Evolutionary conservation across 1,140 invertebrate species (phyloP), one percentile per base, ranked within the genome.

Genomic region (Heliconius hewitsoni): DNA sequence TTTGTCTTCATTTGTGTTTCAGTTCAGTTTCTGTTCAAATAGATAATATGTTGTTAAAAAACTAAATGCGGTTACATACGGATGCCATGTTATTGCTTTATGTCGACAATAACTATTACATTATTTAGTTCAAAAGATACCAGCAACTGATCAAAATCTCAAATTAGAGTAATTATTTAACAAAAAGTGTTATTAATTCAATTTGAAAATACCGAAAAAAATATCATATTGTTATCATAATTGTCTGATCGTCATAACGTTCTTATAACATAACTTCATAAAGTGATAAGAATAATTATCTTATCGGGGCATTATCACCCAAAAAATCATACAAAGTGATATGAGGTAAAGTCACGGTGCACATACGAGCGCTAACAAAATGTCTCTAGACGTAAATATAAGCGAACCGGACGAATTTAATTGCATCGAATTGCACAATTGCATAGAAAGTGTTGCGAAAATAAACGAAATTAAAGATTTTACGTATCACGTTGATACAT

Each of bases 371-470:
- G 39, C 18, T 19, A 77, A 55, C 19, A 85, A 86, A 84, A 94
- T 94, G 92, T 94, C 91, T 82, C 82, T 94, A 80, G 92, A 94
- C 79, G 92, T 94, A 11, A 91, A 94, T 84, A 84, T 93, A 74
- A 92, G 91, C 86, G 91, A 94, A 85, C 91, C 92, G 0, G 91
- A 94, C 66, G 92, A 94, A 80, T 94, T 94, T 79, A 92, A 92
- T 42, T 91, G 87, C 77, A 71, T 82, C 2, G 91, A 94, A 89
- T 83, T 94, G 50, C 92, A 94, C 73, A 86, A 73, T 77, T 88
- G 85, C 23, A 86, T 93, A n/a, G 81, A 90, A 83, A 84, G 85
- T 73, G 84, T 90, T 16, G 89, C 90, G 1, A 73, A 84, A 34
- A 76, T 86, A 8, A 85, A 86, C 39, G 78, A 85, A 18, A 87